Base-by-base conservation (phyloP, 2,113 vertebrate species). In the Elachura formosa region DNA sequence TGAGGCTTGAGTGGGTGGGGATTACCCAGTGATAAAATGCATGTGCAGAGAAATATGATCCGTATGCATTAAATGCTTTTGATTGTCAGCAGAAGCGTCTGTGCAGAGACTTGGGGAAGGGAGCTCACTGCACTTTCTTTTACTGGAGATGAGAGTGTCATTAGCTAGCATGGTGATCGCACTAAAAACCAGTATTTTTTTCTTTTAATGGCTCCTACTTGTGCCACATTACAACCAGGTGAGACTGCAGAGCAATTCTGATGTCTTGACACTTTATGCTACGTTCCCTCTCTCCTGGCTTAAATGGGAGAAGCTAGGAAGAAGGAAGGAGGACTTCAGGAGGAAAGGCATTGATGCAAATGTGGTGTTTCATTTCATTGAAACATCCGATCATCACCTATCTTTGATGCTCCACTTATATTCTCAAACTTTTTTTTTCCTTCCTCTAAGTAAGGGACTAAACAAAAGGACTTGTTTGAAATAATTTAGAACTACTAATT, bases 51-150 rank as follows among this genome's bases (percentile, higher is more conserved):
- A 84, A 90, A 93, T 78, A 58, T 9, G 67, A 95, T 90, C 78
- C 0, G 0, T 71, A 11, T 51, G 66, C 72, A 64, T 49, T 93
- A 90, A 96, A 67, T 69, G 74, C 76, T 89, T 85, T 48, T 84
- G 72, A 61, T 95, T 94, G 86, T 95, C 95, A 93, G 91, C 90
- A 93, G 29, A 88, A 82, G 45, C 34, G 61, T 84, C 90, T 76
- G 20, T 26, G 4, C 38, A 45, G 77, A 71, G 62, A 79, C 34
- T 49, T 2, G 8, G 56, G 45, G 54, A 91, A 87, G 67, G 59
- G 77, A 93, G 62, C 58, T 74, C 12, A 10, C 46, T 68, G 63
- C 74, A 79, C 75, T 83, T 88, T 79, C 43, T 66, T 74, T 63
- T 54, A 16, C 45, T 46, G 29, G 54, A 59, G 48, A 45, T 51